phyloP scores from a whole-genome alignment of 2,113 vertebrate species.

The Synodontis membranacea region DNA sequence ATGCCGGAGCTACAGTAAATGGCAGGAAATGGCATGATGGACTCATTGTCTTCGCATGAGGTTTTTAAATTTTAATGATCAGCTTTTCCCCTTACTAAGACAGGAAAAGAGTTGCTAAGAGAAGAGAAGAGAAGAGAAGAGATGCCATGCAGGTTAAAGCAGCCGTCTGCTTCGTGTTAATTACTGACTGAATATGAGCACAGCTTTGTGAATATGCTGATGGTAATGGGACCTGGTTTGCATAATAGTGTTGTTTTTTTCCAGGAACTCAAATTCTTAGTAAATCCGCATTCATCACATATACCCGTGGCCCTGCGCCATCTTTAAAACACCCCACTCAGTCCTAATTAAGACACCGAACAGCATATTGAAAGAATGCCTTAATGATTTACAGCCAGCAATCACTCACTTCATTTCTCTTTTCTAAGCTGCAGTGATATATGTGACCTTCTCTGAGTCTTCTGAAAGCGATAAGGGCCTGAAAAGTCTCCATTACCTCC shows the following conservation, averaged over 20 bases:
- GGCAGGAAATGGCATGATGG: no score
- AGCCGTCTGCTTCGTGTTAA: not conserved
- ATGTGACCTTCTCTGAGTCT: constrained; percentile 9
- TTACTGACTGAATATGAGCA: not conserved
- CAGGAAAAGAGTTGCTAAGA: not conserved
- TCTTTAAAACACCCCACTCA: not conserved
- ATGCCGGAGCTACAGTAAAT: not conserved
- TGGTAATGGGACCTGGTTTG: not conserved
- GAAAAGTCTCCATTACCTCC: not conserved
- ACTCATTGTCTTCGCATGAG: no score
- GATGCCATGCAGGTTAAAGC: not conserved
- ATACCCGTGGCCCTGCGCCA: no score
- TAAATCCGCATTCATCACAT: no score
- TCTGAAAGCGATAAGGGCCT: not conserved
- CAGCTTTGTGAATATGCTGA: not conserved
- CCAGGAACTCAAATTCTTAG: not conserved
- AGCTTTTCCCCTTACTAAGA: not conserved
- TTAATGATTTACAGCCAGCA: constrained; percentile 12
- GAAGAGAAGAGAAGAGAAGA: not conserved
- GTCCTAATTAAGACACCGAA: not conserved
- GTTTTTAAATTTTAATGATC: not conserved
- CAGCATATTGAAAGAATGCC: not conserved
- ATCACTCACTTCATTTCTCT: not conserved
- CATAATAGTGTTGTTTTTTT: not conserved
- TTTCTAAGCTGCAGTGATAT: not conserved